Percentiles rank a stretch among this genome's conserved stretches.
Evolutionary conservation across 2,113 vertebrate species (phyloP).

Genomic region (Coreoperca whiteheadi): DNA sequence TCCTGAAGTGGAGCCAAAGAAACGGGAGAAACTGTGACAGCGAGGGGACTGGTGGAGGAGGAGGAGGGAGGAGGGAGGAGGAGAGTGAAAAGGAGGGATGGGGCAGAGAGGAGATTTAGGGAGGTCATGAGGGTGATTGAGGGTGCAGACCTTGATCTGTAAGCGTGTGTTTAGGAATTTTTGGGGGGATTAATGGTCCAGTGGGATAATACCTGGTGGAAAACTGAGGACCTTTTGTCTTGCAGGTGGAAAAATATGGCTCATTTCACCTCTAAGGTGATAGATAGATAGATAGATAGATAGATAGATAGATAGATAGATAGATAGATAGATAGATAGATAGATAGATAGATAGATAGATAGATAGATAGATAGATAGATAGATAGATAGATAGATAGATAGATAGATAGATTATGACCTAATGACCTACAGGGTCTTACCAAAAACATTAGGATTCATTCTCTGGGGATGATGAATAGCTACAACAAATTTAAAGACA

Average conservation of each 20-base stretch:
- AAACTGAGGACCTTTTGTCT: constrained; percentile 2
- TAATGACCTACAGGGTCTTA: no score
- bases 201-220: constrained; percentile 24
- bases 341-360: no score
- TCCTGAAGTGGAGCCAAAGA: constrained; percentile 47
- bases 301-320: not conserved
- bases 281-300: constrained; percentile 6
- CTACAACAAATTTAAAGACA: no score
- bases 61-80: constrained; percentile 15
- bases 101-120: not conserved
- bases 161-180: constrained; percentile 2
- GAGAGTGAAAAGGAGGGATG: not conserved
- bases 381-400: no score
- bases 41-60: constrained; percentile 38
- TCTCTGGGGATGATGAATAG: no score
- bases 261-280: not conserved
- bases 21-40: constrained; percentile 70
- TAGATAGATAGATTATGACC: no score
- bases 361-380: no score
- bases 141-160: not conserved
- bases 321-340: not conserved
- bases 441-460: not conserved
- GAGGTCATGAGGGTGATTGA: constrained; percentile 2
- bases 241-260: constrained; percentile 17
- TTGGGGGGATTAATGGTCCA: constrained; percentile 20